Evolutionary conservation across 2,888 invertebrate species (phyloP), one percentile per base, ranked within the genome.

Genomic region (Agrypnus murinus): DNA sequence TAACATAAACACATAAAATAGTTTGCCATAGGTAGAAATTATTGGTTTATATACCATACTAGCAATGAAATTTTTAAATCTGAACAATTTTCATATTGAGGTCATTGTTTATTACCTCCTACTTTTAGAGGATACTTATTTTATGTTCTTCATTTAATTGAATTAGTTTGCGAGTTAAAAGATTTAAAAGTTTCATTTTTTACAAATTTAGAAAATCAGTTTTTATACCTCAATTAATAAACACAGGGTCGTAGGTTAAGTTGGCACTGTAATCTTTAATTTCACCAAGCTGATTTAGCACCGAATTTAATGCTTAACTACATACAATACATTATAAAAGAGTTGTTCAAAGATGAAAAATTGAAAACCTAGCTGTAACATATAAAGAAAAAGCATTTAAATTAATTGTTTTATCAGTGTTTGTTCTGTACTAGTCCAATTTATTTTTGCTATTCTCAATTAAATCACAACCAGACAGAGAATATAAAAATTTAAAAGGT

Each of bases 371-470:
- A 55, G 36, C 55, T 36, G 55, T 32, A 55, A 55, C 14, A 25
- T 14, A 31, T 50, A 50, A 53, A 53, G n/a, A 32, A 32, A 10
- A 12, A 40, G 10, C 40, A 40, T 40, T 40, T 40, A 34, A 38
- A 17, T 10, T 38, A n/a, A 55, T 55, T 12, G 15, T 36, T 55
- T 53, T 36, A 34, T 55, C 80, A 81, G 81, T 82, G 83, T 83
- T 81, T 82, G 81, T 80, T 77, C 74, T 80, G 79, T 81, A 77
- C 83, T 83, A 83, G 83, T 83, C 83, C 81, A 79, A 77, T 80
- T 58, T 60, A 31, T 60, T 50, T 71, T 50, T 71, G 46, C 32
- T 25, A 60, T 59, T 71, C 60, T 71, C 69, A 59, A 71, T 64
- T 70, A 38, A 50, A 50, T 36, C 57, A 46, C 60, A 25, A 25